Base-by-base conservation (phyloP, 2,888 invertebrate genomes). In the Colostygia pectinataria region DNA sequence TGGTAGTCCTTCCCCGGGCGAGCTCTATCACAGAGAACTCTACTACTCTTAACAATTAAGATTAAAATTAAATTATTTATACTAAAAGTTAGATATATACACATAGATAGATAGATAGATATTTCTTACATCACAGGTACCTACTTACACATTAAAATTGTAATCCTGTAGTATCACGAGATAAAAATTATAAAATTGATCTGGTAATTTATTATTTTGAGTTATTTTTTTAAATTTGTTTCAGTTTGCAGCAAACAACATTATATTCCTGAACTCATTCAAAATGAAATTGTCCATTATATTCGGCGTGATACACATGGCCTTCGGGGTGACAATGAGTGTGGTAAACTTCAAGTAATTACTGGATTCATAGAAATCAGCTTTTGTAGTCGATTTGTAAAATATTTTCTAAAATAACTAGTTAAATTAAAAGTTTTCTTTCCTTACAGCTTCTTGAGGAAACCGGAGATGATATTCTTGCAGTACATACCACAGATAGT, bases 211-310 rank as follows among this genome's bases (percentile, higher is more conserved):
- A n/a, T n/a, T n/a, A n/a, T n/a, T n/a, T n/a, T n/a, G n/a, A n/a
- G n/a, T n/a, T n/a, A n/a, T 3, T 2, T 2, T 27, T 5, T 13
- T 42, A 25, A 8, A 34, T 27, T 61, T 51, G 44, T 59, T 90
- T 40, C 85, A 91, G 91, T 81, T 90, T 37, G 90, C 91, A 24
- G 55, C 80, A 33, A 95, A 95, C 84, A 94, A 94, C 80, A 93
- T 95, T 57, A 92, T 93, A 61, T 94, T 94, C 76, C 83, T 93
- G 29, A 95, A 95, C 77, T 94, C 94, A 0, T 93, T 93, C 88
- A 95, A 95, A 83, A 95, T 95, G 95, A 92, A 93, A 76, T 80
- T 94, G 42, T 94, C 95, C 0, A 93, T 95, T 33, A 93, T 95
- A 71, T 90, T 95, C 53, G 95, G 94, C 18, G 93, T 95, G 34